Base-by-base conservation (phyloP, 2,113 vertebrate species). In the Seriola aureovittata region DNA sequence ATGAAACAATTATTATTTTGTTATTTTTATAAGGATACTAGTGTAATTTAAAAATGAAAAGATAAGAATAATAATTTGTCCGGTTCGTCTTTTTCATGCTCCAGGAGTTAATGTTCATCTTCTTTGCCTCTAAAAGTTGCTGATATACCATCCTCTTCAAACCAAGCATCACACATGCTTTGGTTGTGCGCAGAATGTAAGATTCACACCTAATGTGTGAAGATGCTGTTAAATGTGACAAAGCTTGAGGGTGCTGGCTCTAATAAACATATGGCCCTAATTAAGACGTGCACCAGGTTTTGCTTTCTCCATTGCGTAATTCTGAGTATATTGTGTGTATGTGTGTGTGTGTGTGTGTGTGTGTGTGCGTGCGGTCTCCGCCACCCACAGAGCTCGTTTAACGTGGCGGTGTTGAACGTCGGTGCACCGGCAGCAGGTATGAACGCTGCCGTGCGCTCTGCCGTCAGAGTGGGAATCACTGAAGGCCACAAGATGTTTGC, bases 361-460 rank as follows among this genome's bases (percentile, higher is more conserved):
- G 29, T 29, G 29, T 66, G 64, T 25, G n/a, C 54, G 3, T 57
- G 44, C n/a, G 10, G 21, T 69, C 2, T 71, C 10, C 36, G 6
- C 81, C 48, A 0, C 76, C 62, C 50, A 7, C 94, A 98, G 97
- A 96, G 86, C 86, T 93, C 95, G 75, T 97, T 96, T 77, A 98
- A 96, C 0, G 96, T 98, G 63, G 97, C 96, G 0, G 87, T 99
- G 64, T 60, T 99, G 92, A 99, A 99, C 0, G 98, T 99, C 4
- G 98, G 98, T 0, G 98, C 98, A 0, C 98, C 98, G 0, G 98
- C 97, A 0, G 98, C 98, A 0, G 98, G 98, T 0, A 99, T 99
- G 98, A 99, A 99, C 0, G 98, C 96, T 0, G 98, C 98, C 0
- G 97, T 99, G 38, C 97, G 98, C 0, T 95, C 98, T 0, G 97